Evolutionary conservation across 1,140 invertebrate species (phyloP), one percentile per base, ranked within the genome.

Genomic region (Himalopsyche phryganea): DNA sequence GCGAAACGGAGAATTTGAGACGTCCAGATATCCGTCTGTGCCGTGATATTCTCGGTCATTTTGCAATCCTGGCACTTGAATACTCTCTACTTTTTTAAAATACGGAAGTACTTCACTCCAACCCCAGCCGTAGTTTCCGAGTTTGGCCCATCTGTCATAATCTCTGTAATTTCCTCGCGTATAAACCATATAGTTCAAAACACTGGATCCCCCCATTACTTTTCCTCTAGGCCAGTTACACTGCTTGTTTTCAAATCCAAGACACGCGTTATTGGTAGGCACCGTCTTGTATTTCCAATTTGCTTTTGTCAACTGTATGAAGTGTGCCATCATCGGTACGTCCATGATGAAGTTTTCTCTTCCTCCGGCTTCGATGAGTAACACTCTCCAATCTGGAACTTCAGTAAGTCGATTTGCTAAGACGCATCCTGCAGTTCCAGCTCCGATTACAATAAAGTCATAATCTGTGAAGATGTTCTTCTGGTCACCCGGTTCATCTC

Each of bases 121-220:
- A 40, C 85, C 83, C 94, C 93, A 97, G 0, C 85, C 88, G 0
- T 73, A 63, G 56, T 92, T 93, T 0, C 92, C 92, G 67, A 90
- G 70, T 1, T 67, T 66, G 15, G 81, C 82, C 92, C 92, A 95
- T 13, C 81, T 72, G 66, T 96, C 85, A 66, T 89, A 96, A 68
- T 95, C 90, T 9, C 68, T 65, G 4, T 81, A 75, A 66, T 89
- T 73, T 4, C 92, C 90, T 65, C 94, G 85, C 0, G 91, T 90
- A 62, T 94, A 93, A 36, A 94, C 90, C 93, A 96, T 92, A 58
- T 92, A 93, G 68, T 96, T 95, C 0, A 96, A 71, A 0, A 89
- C 88, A 41, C 88, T 90, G 0, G 88, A 91, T 1, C 93, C 95
- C 6, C 92, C 92, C 65, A 91, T 80, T 0, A 89, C 86, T 70